Evolutionary conservation across 2,113 vertebrate species (phyloP).

Genomic region (Tyrannus savana): DNA sequence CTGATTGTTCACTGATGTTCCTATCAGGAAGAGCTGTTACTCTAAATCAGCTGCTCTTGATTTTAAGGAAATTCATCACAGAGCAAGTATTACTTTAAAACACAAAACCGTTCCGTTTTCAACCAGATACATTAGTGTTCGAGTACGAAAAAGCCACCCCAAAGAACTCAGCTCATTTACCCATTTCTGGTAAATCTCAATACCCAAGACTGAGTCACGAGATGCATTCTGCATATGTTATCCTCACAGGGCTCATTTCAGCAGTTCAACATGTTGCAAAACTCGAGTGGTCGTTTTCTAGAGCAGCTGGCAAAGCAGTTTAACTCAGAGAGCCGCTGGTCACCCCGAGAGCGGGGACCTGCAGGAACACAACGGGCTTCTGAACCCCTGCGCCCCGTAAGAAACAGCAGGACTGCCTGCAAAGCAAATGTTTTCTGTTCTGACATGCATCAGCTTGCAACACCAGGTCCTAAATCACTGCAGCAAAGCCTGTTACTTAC

Average conservation of each 20-base stretch:
- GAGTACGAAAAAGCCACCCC: not conserved
- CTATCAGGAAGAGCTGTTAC: conserved; percentile 40
- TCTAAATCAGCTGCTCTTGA: conserved; percentile 64
- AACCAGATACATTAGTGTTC: not conserved
- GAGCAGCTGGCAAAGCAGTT: conserved; percentile 38
- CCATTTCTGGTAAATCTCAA: not conserved
- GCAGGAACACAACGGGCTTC: not conserved
- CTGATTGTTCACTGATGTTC: conserved; percentile 63
- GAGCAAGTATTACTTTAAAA: conserved; percentile 26
- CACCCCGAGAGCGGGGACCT: not conserved
- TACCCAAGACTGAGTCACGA: not conserved
- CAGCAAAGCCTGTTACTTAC: not conserved
- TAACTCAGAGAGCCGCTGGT: not conserved
- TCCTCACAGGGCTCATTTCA: not conserved
- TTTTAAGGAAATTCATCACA: conserved; percentile 62
- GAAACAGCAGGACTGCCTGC: not conserved
- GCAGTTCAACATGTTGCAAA: conserved; percentile 8
- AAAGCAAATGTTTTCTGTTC: not conserved
- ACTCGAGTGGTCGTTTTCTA: not conserved
- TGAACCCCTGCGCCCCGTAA: rapidly evolving
- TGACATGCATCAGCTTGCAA: not conserved
- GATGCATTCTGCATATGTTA: not conserved
- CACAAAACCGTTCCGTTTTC: not conserved
- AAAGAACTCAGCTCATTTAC: not conserved
- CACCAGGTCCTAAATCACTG: not conserved